Conservation (phyloP, 1,140 invertebrate genomes). For the Druon quercuslanigerum region DNA sequence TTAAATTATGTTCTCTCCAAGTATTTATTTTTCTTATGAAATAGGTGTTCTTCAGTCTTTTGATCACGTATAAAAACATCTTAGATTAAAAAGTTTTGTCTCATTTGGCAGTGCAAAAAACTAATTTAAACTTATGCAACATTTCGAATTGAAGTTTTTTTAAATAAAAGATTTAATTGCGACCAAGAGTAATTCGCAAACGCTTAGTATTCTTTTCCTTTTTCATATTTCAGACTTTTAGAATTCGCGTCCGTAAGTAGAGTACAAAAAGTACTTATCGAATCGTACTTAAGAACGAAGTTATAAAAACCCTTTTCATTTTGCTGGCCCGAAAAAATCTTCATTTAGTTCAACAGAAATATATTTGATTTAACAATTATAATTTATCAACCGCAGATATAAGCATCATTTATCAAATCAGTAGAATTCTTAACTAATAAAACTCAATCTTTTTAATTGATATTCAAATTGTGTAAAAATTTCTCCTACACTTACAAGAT, state of each 20-base stretch:
- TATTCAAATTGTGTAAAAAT: conserved; percentile 9
- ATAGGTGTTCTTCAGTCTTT: too few relatives aligned
- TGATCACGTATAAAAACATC: too few relatives aligned
- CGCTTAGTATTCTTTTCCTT: too few relatives aligned
- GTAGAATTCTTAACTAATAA: neutral
- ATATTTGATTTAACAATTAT: neutral
- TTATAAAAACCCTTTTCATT: neutral
- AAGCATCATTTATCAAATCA: conserved; percentile 5
- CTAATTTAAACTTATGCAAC: too few relatives aligned
- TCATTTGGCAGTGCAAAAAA: too few relatives aligned
- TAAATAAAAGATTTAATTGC: too few relatives aligned
- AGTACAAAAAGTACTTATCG: conserved; percentile 12
- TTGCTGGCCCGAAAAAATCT: neutral
- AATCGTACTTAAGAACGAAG: conserved; percentile 1
- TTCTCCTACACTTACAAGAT: neutral
- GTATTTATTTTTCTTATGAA: too few relatives aligned
- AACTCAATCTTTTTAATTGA: neutral
- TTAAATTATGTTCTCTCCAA: too few relatives aligned
- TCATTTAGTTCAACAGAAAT: conserved; percentile 16
- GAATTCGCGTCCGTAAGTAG: neutral
- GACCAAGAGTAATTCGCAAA: too few relatives aligned
- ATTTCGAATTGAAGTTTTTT: too few relatives aligned
- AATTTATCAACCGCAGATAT: conserved; percentile 2
- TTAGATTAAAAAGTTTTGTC: too few relatives aligned
- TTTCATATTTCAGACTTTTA: neutral